Conservation (phyloP, 2,888 invertebrate genomes). For the Papilio gigon region DNA sequence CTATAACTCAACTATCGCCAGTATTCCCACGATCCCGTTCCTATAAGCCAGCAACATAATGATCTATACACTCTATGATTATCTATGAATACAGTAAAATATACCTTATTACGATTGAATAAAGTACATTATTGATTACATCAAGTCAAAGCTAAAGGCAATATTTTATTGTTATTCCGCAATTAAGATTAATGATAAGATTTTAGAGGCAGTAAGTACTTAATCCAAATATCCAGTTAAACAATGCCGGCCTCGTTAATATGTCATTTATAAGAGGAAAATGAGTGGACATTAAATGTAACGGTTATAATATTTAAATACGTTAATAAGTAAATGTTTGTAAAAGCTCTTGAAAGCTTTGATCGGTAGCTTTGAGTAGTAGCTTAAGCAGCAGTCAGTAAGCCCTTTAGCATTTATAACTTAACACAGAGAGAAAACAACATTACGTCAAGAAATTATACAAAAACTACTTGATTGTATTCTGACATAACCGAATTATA, state of each 20-base stretch:
- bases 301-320: constrained; percentile 37
- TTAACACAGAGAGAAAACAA: too few relatives aligned
- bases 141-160: constrained; percentile 60
- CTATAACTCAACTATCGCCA: constrained; percentile 71
- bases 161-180: constrained; percentile 82
- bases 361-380: neutral
- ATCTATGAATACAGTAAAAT: constrained; percentile 54
- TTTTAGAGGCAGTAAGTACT: constrained; percentile 78
- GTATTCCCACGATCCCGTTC: constrained; percentile 81
- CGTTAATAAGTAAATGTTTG: neutral
- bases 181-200: constrained; percentile 83
- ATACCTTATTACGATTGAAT: constrained; percentile 58
- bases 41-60: constrained; percentile 74
- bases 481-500: too few relatives aligned
- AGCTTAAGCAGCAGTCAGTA: too few relatives aligned
- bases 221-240: constrained; percentile 80
- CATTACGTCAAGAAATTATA: too few relatives aligned
- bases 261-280: constrained; percentile 68
- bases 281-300: constrained; percentile 60
- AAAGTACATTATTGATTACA: constrained; percentile 59
- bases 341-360: neutral
- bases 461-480: too few relatives aligned
- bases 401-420: too few relatives aligned
- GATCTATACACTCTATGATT: constrained; percentile 74
- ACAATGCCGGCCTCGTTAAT: constrained; percentile 65